Evolutionary conservation across 2,797 vertebrate species (phyloP).

Genomic region (Thunnus albacares): DNA sequence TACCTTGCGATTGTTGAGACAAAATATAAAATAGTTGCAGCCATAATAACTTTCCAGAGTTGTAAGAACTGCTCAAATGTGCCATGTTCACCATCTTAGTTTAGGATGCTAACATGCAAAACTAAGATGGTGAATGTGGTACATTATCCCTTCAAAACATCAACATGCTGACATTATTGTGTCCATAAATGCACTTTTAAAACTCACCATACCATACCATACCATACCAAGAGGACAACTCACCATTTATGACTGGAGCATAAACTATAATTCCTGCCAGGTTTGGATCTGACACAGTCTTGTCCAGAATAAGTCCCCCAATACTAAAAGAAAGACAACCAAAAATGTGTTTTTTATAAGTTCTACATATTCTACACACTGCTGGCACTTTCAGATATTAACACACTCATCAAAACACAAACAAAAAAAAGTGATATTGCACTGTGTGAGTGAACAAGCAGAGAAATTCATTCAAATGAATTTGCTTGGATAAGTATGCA

Average conservation of each 20-base stretch:
- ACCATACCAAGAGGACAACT: slow-evolving; percentile 61
- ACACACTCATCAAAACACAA: not conserved
- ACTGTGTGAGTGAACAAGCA: too few species aligned
- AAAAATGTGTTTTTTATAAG: slow-evolving; percentile 1
- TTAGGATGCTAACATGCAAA: not conserved
- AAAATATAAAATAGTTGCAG: too few species aligned
- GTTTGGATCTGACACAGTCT: slow-evolving; percentile 93
- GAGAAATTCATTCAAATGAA: not conserved
- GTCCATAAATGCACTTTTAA: too few species aligned
- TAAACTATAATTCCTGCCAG: slow-evolving; percentile 93
- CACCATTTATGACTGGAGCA: slow-evolving; percentile 96
- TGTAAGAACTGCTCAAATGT: too few species aligned
- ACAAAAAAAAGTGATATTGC: too few species aligned
- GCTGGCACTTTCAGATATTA: not conserved
- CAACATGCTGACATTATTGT: too few species aligned
- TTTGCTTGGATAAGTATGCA: not conserved
- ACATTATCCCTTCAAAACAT: not conserved
- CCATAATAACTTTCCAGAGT: too few species aligned
- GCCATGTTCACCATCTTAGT: not conserved
- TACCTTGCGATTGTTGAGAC: too few species aligned
- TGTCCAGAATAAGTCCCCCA: slow-evolving; percentile 96
- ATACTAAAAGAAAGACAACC: slow-evolving; percentile 83
- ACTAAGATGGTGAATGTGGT: not conserved
- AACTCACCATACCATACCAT: too few species aligned
- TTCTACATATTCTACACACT: not conserved